Percentiles rank a stretch among this genome's conserved stretches.
Evolutionary conservation across 35 echinoderm and acorn worm species (phyloP).

Genomic region (Eucidaris tribuloides): DNA sequence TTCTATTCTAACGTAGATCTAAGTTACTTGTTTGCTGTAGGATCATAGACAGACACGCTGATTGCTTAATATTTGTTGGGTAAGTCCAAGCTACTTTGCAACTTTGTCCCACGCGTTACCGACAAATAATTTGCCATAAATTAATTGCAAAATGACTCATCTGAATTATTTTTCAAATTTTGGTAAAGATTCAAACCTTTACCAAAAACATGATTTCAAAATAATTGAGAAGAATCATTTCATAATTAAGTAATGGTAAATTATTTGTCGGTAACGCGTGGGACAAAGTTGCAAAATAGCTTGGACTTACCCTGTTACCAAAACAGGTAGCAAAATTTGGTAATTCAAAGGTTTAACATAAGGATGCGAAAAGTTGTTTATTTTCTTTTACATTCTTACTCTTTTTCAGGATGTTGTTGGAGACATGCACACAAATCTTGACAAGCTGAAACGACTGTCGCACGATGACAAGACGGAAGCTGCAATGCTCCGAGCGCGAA

Average conservation of each 20-base stretch:
- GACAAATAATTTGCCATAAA: too few relatives aligned
- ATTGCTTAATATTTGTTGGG: too few relatives aligned
- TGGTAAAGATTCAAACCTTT: not conserved
- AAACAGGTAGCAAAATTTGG: not conserved
- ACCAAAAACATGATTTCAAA: not conserved
- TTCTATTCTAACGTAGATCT: too few relatives aligned
- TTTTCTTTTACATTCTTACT: not conserved
- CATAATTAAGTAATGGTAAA: not conserved
- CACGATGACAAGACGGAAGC: conserved; percentile 90
- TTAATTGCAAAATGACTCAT: too few relatives aligned
- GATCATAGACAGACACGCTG: too few relatives aligned
- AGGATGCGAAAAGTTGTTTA: not conserved
- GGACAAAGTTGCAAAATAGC: not conserved
- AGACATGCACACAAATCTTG: conserved; percentile 78
- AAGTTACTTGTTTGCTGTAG: too few relatives aligned
- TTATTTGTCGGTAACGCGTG: too few relatives aligned
- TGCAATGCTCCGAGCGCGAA: conserved; percentile 85
- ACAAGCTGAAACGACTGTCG: conserved; percentile 74
- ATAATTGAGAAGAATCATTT: not conserved
- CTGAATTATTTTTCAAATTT: too few relatives aligned
- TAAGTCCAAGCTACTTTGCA: too few relatives aligned
- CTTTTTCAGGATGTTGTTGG: conserved; percentile 79
- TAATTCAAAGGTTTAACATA: not conserved
- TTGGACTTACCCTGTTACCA: not conserved
- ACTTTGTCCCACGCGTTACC: too few relatives aligned